phyloP scores from a whole-genome alignment of 2,888 invertebrate genomes.

The Mechanitis messenoides region DNA sequence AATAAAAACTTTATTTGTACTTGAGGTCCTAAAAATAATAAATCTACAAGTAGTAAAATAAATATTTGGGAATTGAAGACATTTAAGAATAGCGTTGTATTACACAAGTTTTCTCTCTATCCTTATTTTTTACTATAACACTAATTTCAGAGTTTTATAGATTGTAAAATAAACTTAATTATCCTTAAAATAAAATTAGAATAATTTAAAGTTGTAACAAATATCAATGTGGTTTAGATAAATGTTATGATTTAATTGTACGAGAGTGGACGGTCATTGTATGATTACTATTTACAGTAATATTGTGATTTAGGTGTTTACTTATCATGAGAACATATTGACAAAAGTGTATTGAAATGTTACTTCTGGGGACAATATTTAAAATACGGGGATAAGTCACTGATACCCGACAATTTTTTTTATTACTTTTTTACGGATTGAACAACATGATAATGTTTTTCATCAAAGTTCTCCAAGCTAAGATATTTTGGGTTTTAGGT shows the following conservation, averaged over 20 bases:
- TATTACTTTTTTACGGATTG: background rate
- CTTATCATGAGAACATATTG: conserved; percentile 13
- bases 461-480: too few relatives aligned
- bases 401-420: background rate
- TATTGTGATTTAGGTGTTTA: conserved; percentile 9
- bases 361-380: background rate
- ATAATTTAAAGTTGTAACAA: conserved; percentile 12
- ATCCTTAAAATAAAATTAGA: conserved; percentile 13
- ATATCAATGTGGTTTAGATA: conserved; percentile 15
- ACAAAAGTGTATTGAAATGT: background rate
- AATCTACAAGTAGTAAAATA: too few relatives aligned
- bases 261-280: conserved; percentile 1
- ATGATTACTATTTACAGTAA: conserved; percentile 8
- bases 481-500: background rate
- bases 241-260: conserved; percentile 1
- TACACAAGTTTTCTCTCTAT: too few relatives aligned
- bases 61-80: too few relatives aligned
- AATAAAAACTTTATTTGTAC: too few relatives aligned
- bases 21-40: too few relatives aligned
- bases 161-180: conserved; percentile 13
- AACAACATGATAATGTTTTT: background rate
- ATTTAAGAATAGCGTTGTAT: too few relatives aligned
- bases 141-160: conserved; percentile 9
- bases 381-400: background rate
- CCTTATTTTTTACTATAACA: background rate